These are phyloP conservation scores for Tenthredo livida DNA, from an alignment of 2,888 invertebrate genomes.

Conservation along the genomic window DNA sequence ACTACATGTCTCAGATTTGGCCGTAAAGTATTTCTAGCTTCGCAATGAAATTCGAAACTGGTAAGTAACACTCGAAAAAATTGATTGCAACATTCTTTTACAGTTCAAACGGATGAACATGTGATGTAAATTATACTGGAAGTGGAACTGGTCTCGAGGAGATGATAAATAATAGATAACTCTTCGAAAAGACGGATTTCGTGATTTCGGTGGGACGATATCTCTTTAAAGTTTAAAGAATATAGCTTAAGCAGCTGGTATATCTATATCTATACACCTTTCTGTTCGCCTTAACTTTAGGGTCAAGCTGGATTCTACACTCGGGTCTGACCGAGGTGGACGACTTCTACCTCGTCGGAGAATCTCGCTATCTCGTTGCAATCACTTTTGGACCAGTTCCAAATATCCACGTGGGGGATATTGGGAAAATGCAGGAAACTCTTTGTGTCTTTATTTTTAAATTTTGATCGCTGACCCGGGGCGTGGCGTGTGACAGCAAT, in stretches of 20 bases:
- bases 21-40: neutral
- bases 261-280: neutral
- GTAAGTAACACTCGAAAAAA: neutral
- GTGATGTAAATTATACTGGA: neutral
- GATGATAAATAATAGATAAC: neutral
- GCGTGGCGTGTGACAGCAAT: neutral
- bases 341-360: neutral
- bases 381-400: slow-evolving; percentile 46
- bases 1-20: neutral
- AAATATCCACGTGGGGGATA: slow-evolving; percentile 30
- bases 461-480: neutral
- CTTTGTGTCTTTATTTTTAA: slow-evolving; percentile 13
- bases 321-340: neutral
- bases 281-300: neutral
- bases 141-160: neutral
- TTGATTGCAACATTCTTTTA: neutral
- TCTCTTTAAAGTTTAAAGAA: slow-evolving; percentile 4
- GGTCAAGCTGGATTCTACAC: slow-evolving; percentile 27
- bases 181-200: neutral
- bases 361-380: slow-evolving; percentile 39
- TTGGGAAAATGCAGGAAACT: neutral
- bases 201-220: neutral
- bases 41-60: neutral
- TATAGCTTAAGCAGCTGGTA: neutral
- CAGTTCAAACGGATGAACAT: neutral